Percentiles rank a stretch among this genome's conserved stretches.
These are phyloP conservation scores for Panthera leo DNA, from an alignment of 2,113 vertebrate genomes.

Conservation along the genomic window DNA sequence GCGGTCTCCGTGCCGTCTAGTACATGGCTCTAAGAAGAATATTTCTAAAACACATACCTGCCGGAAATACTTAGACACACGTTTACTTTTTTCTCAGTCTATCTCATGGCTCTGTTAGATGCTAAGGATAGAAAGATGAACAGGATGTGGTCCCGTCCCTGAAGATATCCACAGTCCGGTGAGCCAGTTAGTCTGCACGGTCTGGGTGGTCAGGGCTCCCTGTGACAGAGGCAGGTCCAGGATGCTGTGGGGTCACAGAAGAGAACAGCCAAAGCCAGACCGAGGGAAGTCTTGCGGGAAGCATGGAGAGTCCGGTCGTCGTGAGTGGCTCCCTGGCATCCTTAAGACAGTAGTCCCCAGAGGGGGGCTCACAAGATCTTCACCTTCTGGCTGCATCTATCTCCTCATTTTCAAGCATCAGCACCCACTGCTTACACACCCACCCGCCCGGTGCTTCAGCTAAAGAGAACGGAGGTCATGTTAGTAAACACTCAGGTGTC, in stretches of 20 bases:
- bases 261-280: background rate
- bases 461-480: background rate
- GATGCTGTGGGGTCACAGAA: background rate
- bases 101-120: background rate
- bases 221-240: background rate
- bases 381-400: background rate
- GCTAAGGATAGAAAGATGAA: background rate
- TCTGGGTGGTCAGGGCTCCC: background rate
- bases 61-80: background rate
- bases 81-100: background rate
- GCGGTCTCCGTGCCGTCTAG: background rate
- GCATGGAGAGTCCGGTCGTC: accelerated
- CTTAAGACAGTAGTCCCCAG: background rate
- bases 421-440: background rate
- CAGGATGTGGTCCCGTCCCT: background rate
- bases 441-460: background rate
- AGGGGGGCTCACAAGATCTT: background rate
- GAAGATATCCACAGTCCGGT: background rate
- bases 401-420: background rate
- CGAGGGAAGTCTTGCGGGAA: too few relatives aligned
- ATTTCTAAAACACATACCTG: background rate
- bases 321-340: background rate
- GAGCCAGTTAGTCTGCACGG: background rate
- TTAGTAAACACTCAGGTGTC: background rate
- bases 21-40: too few relatives aligned